Conservation (phyloP, 2,113 vertebrate genomes). For the Amazona guildingii region DNA sequence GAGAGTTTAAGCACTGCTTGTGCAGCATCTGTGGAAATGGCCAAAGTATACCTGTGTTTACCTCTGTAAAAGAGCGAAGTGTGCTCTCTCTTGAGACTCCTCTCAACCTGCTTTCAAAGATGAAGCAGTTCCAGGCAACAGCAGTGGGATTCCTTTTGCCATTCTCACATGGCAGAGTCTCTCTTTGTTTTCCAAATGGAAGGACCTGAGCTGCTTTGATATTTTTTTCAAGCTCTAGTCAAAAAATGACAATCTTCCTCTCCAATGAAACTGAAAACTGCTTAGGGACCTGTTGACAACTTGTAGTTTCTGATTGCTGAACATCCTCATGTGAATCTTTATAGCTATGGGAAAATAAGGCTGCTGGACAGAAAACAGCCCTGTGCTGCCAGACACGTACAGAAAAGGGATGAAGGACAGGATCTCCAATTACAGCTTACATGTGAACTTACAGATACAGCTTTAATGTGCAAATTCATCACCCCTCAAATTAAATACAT, state of each 20-base stretch:
- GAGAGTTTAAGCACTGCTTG: neutral
- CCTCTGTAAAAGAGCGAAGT: neutral
- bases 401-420: neutral
- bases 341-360: neutral
- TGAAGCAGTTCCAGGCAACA: neutral
- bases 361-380: neutral
- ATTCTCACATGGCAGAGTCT: neutral
- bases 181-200: neutral
- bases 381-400: neutral
- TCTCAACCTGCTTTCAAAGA: neutral
- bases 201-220: neutral
- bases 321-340: neutral
- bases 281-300: neutral
- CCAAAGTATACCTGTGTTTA: neutral
- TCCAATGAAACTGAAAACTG: neutral
- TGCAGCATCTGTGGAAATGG: neutral
- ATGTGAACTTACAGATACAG: neutral
- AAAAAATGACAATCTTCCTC: neutral
- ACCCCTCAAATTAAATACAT: neutral
- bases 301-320: neutral
- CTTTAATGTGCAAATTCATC: neutral
- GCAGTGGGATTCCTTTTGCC: neutral
- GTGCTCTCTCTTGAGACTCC: neutral
- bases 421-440: neutral
- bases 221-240: neutral